Percentiles rank a stretch among this genome's conserved stretches.
Evolutionary conservation across 2,113 vertebrate genomes (phyloP).

Genomic region (Perca flavescens): DNA sequence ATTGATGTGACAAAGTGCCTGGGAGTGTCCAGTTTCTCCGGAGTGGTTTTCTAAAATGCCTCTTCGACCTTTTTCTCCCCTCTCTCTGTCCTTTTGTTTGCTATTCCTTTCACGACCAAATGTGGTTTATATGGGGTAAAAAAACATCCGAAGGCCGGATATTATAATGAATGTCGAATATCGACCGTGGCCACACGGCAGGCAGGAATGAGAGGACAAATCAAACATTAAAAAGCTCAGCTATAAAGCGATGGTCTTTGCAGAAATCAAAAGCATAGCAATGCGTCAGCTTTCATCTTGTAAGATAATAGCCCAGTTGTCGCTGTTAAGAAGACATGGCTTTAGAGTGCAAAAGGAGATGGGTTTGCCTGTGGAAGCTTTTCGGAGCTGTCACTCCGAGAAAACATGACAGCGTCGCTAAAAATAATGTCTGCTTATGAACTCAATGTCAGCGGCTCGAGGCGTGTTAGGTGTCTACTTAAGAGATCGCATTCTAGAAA

Average conservation of each 20-base stretch:
- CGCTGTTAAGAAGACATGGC: conserved; percentile 73
- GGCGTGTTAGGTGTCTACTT: conserved; percentile 78
- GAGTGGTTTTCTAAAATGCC: conserved; percentile 76
- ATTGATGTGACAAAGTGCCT: conserved; percentile 82
- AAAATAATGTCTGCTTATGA: conserved; percentile 81
- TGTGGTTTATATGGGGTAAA: conserved; percentile 67
- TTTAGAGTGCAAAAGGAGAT: conserved; percentile 72
- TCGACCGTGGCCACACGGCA: conserved; percentile 67
- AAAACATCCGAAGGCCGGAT: conserved; percentile 71
- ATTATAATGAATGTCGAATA: conserved; percentile 75
- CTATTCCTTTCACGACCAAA: conserved; percentile 66
- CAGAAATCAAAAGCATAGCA: conserved; percentile 68
- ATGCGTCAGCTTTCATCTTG: conserved; percentile 79
- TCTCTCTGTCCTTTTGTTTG: conserved; percentile 45
- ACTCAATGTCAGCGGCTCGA: conserved; percentile 75
- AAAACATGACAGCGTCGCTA: conserved; percentile 75
- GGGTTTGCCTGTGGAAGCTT: conserved; percentile 75
- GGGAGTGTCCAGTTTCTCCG: conserved; percentile 77
- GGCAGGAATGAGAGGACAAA: conserved; percentile 65
- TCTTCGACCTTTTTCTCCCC: conserved; percentile 54
- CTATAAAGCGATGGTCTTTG: conserved; percentile 61
- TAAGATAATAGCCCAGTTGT: conserved; percentile 79
- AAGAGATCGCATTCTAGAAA: conserved; percentile 65
- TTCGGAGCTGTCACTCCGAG: conserved; percentile 76
- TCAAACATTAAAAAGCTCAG: conserved; percentile 74